Evolutionary conservation across 2,888 invertebrate genomes (phyloP).

Genomic region (Drosophila robusta): DNA sequence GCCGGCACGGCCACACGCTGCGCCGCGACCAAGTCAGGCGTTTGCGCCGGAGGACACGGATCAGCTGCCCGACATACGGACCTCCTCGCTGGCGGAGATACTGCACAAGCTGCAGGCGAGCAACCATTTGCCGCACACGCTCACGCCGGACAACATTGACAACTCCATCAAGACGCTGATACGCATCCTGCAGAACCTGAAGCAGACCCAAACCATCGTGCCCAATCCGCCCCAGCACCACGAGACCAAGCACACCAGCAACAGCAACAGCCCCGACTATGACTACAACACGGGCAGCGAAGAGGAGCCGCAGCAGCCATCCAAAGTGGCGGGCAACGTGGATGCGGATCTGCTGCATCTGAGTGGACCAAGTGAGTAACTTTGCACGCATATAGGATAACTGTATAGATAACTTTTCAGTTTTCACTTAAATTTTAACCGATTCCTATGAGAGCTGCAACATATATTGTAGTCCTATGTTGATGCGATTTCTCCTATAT

Average conservation of each 20-base stretch:
- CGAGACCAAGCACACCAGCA: conserved; percentile 54
- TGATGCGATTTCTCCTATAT: too few species aligned
- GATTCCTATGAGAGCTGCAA: too few species aligned
- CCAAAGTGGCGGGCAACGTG: conserved; percentile 30
- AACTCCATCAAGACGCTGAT: conserved; percentile 91
- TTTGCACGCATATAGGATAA: too few species aligned
- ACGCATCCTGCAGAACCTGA: conserved; percentile 90
- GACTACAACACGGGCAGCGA: conserved; percentile 77
- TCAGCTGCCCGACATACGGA: conserved; percentile 83
- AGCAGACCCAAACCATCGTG: conserved; percentile 84
- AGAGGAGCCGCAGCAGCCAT: conserved; percentile 51
- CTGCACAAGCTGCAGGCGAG: conserved; percentile 90
- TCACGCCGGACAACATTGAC: conserved; percentile 92
- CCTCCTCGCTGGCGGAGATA: conserved; percentile 87
- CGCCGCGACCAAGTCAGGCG: conserved; percentile 29
- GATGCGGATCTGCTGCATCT: conserved; percentile 50
- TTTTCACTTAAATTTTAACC: too few species aligned
- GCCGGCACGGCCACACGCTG: conserved; percentile 35
- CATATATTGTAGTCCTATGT: too few species aligned
- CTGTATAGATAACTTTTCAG: too few species aligned
- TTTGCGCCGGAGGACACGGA: conserved; percentile 60
- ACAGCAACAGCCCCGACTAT: conserved; percentile 67
- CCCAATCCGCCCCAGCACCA: conserved; percentile 83
- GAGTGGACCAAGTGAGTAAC: conserved; percentile 72
- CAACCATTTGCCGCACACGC: conserved; percentile 90